Evolutionary conservation across 2,888 invertebrate species (phyloP), one percentile per base, ranked within the genome.

Genomic region (Stramonita haemastoma): DNA sequence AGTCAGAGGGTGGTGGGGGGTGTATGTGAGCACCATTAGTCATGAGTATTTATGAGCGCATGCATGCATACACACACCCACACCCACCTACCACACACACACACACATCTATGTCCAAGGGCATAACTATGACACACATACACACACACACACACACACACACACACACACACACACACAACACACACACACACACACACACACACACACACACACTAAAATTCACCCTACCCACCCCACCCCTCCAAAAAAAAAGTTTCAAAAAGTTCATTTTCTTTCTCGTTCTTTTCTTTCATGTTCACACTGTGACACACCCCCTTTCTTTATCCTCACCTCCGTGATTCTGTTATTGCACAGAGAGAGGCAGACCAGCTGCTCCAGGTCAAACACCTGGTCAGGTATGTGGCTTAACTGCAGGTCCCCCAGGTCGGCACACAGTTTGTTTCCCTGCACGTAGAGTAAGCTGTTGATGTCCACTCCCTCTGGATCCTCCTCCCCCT

Each of bases 341-440:
- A 95, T 91, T 15, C 91, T 90, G 91, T 95, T 95, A 89, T 94
- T 93, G 22, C 92, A 91, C 2, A 95, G 89, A 87, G 93, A 92
- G 22, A 95, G 92, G 17, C 93, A 92, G 56, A 93, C 92, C 19
- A 95, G 89, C 4, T 93, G 91, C 22, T 91, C 90, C 0, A 93
- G 89, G 11, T 93, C 91, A 86, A 93, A 94, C 8, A 94, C 89
- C 15, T 87, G 90, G 8, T 89, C 86, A 6, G 95, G 95, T 29
- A 95, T 91, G 36, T 91, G 88, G 0, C 34, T 57, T 0, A 95
- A 87, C 2, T 87, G 84, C 85, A 92, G 92, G 26, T 91, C 92
- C 34, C 92, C 92, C 17, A 94, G 89, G 87, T 93, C 93, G 15
- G 94, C 91, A n/a, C 92, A 92, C 56, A 93, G 85, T 83, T 91